Evolutionary conservation across 2,888 invertebrate species (phyloP), one percentile per base, ranked within the genome.

Genomic region (Eumerus sabulonum): DNA sequence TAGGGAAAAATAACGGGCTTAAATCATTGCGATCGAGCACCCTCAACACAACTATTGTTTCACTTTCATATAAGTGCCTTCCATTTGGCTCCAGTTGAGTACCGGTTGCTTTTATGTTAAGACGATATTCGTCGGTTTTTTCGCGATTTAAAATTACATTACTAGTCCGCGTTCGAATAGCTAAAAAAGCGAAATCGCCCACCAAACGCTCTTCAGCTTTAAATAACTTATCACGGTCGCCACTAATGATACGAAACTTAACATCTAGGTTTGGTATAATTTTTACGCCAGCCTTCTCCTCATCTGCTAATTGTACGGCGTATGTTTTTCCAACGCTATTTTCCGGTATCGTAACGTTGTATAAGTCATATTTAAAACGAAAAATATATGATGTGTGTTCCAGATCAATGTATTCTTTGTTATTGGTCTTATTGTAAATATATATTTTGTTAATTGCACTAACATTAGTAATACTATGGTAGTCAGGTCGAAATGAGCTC

Each of bases 161-260:
- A 47, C 95, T 95, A 73, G 97, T 95, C 86, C 96, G 93, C 82
- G 96, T 97, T 85, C 98, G 92, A 76, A 99, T 92, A 64, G 94
- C 91, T 63, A 98, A 91, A 89, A 99, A 99, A 88, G 96, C 96
- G 90, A 98, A 98, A 90, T 98, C 97, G 42, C 98, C 98, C 62
- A 98, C 94, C 76, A 93, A 90, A 74, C 94, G 92, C 84, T 96
- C 94, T 87, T 98, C 98, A 9, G 96, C 96, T 88, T 96, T 97
- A 90, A 98, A 98, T 86, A 98, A 94, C 86, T 94, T 94, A 86
- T 96, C 95, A 62, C 93, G 92, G 90, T 98, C 97, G 50, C 98
- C 97, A 85, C 92, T 93, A 16, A 94, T 92, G 86, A 99, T 97
- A 86, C 94, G 94, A 90, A 94, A 99, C 83, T 94, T 94, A 54